These are phyloP conservation scores for Leucophenga varia DNA, from an alignment of 1,140 invertebrate species.

Conservation along the genomic window DNA sequence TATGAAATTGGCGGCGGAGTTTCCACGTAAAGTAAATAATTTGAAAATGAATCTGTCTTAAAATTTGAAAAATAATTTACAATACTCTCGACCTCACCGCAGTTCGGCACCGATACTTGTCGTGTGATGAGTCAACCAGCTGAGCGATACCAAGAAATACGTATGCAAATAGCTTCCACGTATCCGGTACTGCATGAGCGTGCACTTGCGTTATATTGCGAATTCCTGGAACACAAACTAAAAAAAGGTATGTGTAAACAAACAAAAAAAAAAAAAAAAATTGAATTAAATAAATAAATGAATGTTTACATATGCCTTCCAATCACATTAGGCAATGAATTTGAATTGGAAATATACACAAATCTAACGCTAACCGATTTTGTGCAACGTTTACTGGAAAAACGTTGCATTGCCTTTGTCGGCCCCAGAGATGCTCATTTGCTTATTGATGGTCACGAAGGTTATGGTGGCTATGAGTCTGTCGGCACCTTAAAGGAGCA, in stretches of 20 bases:
- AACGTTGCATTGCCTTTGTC: constrained; percentile 59
- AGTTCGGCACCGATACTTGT: constrained; percentile 23
- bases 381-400: constrained; percentile 59
- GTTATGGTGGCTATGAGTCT: constrained; percentile 58
- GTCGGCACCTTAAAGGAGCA: constrained; percentile 55
- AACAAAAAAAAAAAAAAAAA: too few relatives aligned
- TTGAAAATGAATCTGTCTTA: too few relatives aligned
- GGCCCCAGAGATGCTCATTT: constrained; percentile 53
- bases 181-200: constrained; percentile 48
- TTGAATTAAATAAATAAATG: too few relatives aligned
- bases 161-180: constrained; percentile 37
- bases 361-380: constrained; percentile 52
- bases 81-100: too few relatives aligned
- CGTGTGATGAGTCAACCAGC: constrained; percentile 16
- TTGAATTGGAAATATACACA: constrained; percentile 33
- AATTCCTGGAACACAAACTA: constrained; percentile 43
- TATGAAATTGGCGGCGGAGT: constrained; percentile 14
- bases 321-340: constrained; percentile 32
- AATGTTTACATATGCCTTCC: too few relatives aligned
- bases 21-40: constrained; percentile 11
- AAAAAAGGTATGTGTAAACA: too few relatives aligned
- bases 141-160: constrained; percentile 14
- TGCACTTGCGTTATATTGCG: constrained; percentile 25
- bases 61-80: too few relatives aligned
- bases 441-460: constrained; percentile 54